Base-by-base conservation (phyloP, 2,888 invertebrate genomes). In the Myathropa florea region DNA sequence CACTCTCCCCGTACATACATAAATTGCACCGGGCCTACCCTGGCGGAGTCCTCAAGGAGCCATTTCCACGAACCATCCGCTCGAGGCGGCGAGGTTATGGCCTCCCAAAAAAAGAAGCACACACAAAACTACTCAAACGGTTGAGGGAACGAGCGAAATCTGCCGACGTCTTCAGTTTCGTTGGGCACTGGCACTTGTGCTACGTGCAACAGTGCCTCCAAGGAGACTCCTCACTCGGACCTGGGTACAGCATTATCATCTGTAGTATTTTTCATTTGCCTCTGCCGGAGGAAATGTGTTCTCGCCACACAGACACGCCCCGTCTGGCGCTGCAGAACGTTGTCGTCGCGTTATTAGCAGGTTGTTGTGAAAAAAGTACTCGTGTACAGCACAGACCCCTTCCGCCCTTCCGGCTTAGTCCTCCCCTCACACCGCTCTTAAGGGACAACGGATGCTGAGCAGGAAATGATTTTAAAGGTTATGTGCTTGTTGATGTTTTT, bases 101-200 rank as follows among this genome's bases (percentile, higher is more conserved):
- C 77, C 85, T 82, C 73, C 71, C 84, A 30, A 81, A 81, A 81
- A 76, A 68, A 70, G 30, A 63, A 57, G n/a, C 10, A 65, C 12
- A 77, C 46, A 46, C 18, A n/a, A 46, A 46, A 46, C 18, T 46
- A 46, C 39, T n/a, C n/a, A n/a, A 46, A 46, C 39, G 39, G n/a
- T 18, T 18, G 46, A 46, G 46, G 46, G 18, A 18, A 7, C n/a
- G 18, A 67, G 71, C 53, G 60, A 72, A 68, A 78, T 64, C 53
- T 85, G 82, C 85, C 77, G 85, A 85, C 85, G 82, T 70, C 85
- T 85, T 77, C 77, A 85, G 68, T 81, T 85, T 85, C 59, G 28
- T 77, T 7, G 30, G 57, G 39, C 14, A n/a, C 55, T 21, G 46
- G 72, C 70, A 24, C 64, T 71, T 46, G 68, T 53, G 55, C 36